Evolutionary conservation across 2,797 vertebrate genomes (phyloP), one percentile per base, ranked within the genome.

Genomic region (Odontamblyopus lacepedii): DNA sequence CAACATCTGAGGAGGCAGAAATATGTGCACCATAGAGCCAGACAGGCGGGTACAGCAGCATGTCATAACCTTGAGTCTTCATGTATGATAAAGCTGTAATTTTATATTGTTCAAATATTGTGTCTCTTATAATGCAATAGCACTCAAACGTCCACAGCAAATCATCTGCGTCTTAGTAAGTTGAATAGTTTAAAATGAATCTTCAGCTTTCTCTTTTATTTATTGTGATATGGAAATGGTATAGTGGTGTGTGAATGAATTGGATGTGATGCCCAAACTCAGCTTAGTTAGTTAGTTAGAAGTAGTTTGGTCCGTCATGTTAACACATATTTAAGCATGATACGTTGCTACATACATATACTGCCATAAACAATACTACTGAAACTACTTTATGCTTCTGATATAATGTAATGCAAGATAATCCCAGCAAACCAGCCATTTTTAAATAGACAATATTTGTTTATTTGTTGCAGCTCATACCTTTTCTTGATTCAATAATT

Each of bases 1-100:
- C 75, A 65, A 78, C 81, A 81, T 85, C 76, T 80, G 73, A 87
- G 64, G 75, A 81, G 73, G 75, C 26, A 12, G 60, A 85, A 78
- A 72, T 77, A n/a, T 72, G 73, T 19, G 60, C 23, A 13, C 15
- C 30, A 11, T 32, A 62, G 60, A 13, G 32, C 50, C 61, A 59
- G 66, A 35, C 61, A 59, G 66, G 70, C 48, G 18, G 4, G 65
- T 38, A 73, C 77, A 59, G 57, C 27, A 70, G 67, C 51, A 4
- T 12, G 66, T 77, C 74, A 73, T 77, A 79, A 78, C 73, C 72
- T 70, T 67, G 73, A 83, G 72, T 77, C 81, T 70, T 81, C 48
- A 51, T 38, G 53, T 75, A 7, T 50, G 29, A 30, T 50, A 61
- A 55, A 55, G 12, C 62, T 26, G 35, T 44, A 12, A 12, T 13